Conservation (phyloP, 2,113 vertebrate species). For the Psophia crepitans region DNA sequence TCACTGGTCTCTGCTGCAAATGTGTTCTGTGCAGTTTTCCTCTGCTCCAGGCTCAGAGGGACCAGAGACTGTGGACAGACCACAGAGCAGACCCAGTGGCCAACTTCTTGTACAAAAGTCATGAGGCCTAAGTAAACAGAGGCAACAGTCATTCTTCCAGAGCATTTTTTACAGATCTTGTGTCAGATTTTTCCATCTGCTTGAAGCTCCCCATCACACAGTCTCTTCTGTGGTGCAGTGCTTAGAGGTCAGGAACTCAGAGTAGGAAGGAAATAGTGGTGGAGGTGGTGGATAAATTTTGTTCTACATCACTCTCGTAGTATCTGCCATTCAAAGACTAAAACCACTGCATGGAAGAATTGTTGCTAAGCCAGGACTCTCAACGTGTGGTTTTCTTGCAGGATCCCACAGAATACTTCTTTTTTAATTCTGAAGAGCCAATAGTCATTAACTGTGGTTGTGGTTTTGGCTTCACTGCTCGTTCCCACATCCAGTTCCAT, state of each 20-base stretch:
- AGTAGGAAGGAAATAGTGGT: not conserved
- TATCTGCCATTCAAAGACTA: not conserved
- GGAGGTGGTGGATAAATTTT: not conserved
- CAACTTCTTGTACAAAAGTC: not conserved
- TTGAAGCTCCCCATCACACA: not conserved
- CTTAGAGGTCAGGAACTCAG: not conserved
- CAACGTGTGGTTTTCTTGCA: not conserved
- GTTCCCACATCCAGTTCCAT: slow-evolving; percentile 29
- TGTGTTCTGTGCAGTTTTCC: not conserved
- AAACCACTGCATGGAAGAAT: not conserved
- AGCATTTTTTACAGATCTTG: not conserved
- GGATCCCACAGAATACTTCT: not conserved
- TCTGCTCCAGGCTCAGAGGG: not conserved
- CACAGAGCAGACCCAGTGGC: not conserved
- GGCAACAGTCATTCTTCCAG: not conserved
- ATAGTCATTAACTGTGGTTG: not conserved
- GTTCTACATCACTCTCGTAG: not conserved
- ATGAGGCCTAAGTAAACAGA: not conserved
- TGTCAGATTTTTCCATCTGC: not conserved
- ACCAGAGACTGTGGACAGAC: not conserved
- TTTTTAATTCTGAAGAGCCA: not conserved
- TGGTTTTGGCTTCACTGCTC: slow-evolving; percentile 23
- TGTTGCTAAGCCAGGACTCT: not conserved
- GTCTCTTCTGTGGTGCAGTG: not conserved
- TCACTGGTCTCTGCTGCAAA: accelerated